Base-by-base conservation (phyloP, 2,797 vertebrate genomes). In the Acropternis orthonyx region DNA sequence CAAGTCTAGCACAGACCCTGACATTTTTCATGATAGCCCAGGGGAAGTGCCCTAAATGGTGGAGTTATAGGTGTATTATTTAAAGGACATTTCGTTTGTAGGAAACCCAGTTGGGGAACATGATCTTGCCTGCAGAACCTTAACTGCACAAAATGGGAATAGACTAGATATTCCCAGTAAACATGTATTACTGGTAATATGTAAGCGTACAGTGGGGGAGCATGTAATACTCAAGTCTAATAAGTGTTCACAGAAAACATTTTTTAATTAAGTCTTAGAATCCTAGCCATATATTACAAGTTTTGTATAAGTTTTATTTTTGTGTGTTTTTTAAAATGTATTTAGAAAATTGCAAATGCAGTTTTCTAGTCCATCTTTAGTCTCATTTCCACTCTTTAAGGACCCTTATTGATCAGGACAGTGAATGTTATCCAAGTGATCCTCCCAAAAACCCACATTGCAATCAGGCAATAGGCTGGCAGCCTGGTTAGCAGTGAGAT, bases 121-220 rank as follows among this genome's bases (percentile, higher is more conserved):
- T 32, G n/a, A 74, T 24, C 13, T 79, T 85, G 34, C 12, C 27
- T 58, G 19, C 14, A 49, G 48, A 62, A 48, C 46, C 15, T 55
- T 59, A 61, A 66, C 6, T 30, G 19, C 17, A 43, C 14, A 65
- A 78, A 63, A 24, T 34, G 6, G 58, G 18, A 74, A 79, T 52
- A 66, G 51, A 78, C 16, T 21, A 48, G 8, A n/a, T 63, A 80
- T 48, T 92, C 16, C 9, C 11, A 67, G 55, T 21, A 78, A 93
- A 36, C 4, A 7, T 34, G 49, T 15, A 12, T 46, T 86, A 32
- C 6, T 68, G 28, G 4, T 28, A 30, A 43, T 32, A 32, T 1
- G 0, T 46, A 43, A 10, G 22, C 34, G 12, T 27, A 4, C 44
- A 10, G 4, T 13, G 13, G 10, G 6, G 9, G 4, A 67, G 3